Base-by-base conservation (phyloP, 2,888 invertebrate genomes). In the Agrochola macilenta region DNA sequence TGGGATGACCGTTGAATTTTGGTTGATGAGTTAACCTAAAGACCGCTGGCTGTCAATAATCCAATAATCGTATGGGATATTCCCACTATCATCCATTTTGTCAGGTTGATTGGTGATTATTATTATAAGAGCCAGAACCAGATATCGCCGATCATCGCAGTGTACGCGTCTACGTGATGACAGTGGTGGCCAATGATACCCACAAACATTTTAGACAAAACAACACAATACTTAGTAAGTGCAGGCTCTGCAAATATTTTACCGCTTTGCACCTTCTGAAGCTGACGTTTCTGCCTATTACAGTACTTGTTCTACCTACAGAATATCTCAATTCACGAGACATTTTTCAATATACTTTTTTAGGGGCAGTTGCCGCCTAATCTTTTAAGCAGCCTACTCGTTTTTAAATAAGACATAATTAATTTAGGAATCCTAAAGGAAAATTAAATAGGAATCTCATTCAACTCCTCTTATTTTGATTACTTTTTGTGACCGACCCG, bases 261-360 rank as follows among this genome's bases (percentile, higher is more conserved):
- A 94, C 95, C 92, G 87, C 78, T 90, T 93, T 95, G n/a, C 81
- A 83, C 46, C 11, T 74, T 86, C 90, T 93, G 54, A 83, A 78
- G 76, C 85, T 93, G 35, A 86, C 73, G 58, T 90, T 89, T 57
- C 90, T 89, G 61, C 88, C 80, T 57, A 89, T 71, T 43, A 83
- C 79, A 54, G 71, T 87, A 81, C 81, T 91, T 81, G 83, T 89
- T 91, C 87, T 89, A 35, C 86, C 83, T 11, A 89, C 66, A 8
- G 94, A 95, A 79, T 86, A 87, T 87, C 88, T 91, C 85, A 83
- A 87, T 79, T 94, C 94, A 82, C 87, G 92, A 54, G 94, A 94
- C 93, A 94, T 94, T 73, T 81, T 78, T 43, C 0, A 54, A 63
- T 30, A 2, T 20, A 63, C 12, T 65, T n/a, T n/a, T n/a, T n/a